These are phyloP conservation scores for Alexandromys fortis DNA, from an alignment of 2,113 vertebrate genomes.

Conservation along the genomic window DNA sequence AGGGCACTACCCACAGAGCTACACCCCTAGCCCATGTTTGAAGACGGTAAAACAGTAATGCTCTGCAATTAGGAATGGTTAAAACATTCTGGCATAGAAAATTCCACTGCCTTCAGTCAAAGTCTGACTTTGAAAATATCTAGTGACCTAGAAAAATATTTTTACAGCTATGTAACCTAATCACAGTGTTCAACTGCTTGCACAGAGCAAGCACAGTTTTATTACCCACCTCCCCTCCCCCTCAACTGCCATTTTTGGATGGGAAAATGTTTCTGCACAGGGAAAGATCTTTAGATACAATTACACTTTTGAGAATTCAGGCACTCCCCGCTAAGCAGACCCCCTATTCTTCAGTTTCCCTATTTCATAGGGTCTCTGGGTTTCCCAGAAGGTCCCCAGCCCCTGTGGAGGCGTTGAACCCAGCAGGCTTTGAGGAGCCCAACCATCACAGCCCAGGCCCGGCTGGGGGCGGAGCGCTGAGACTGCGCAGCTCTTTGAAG, in stretches of 20 bases:
- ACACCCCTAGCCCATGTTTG: not conserved
- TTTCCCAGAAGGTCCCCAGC: not conserved
- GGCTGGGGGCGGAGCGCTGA: not conserved
- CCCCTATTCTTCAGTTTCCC: not conserved
- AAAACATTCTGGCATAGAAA: not conserved
- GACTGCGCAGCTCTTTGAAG: constrained; percentile 85
- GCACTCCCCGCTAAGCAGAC: not conserved
- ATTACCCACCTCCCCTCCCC: not conserved
- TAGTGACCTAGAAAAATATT: constrained; percentile 57
- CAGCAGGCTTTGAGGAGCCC: not conserved
- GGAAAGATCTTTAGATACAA: not conserved
- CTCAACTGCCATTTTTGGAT: not conserved
- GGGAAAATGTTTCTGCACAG: not conserved
- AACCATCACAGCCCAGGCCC: not conserved
- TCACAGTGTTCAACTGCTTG: not conserved
- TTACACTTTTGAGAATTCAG: not conserved
- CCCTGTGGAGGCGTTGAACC: not conserved
- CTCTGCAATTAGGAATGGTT: not conserved
- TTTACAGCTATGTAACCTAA: constrained; percentile 31
- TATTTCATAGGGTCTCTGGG: not conserved
- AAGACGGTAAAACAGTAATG: not conserved
- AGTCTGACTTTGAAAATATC: constrained; percentile 29
- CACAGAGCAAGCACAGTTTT: not conserved
- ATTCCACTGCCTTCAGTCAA: not conserved
- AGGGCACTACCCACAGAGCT: not conserved